Conservation (phyloP, 2,113 vertebrate species). For the Noctilio leporinus region DNA sequence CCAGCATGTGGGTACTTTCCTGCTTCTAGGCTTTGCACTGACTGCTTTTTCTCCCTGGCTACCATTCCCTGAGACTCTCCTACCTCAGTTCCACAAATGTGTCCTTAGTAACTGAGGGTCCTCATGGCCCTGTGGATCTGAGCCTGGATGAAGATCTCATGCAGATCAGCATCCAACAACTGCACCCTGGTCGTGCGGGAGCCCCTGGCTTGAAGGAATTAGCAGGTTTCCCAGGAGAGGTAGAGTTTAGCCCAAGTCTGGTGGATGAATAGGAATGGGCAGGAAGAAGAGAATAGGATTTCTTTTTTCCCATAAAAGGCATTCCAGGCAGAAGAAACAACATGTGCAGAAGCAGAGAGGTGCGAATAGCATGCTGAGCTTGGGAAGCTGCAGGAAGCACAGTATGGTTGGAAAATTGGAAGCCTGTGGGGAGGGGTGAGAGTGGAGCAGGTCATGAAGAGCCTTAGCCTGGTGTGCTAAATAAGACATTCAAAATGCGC, state of each 20-base stretch:
- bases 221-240: not conserved
- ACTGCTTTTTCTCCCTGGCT: not conserved
- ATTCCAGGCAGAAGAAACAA: conserved; percentile 38
- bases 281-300: conserved; percentile 37
- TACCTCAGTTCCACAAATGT: not conserved
- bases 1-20: fast-evolving
- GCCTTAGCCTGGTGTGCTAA: not conserved
- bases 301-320: conserved; percentile 42
- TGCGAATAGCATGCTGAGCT: conserved; percentile 36
- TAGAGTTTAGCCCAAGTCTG: not conserved
- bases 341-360: conserved; percentile 39
- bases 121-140: not conserved
- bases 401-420: not conserved
- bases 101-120: not conserved
- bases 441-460: not conserved
- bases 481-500: not conserved
- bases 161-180: not conserved
- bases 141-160: not conserved
- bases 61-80: not conserved
- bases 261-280: not conserved
- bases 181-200: not conserved
- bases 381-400: conserved; percentile 38
- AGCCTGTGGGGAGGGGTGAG: not conserved
- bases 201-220: not conserved
- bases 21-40: not conserved